Percentiles rank a stretch among this genome's conserved stretches.
Evolutionary conservation across 2,888 invertebrate species (phyloP).

Genomic region (Epistrophella euchroma): DNA sequence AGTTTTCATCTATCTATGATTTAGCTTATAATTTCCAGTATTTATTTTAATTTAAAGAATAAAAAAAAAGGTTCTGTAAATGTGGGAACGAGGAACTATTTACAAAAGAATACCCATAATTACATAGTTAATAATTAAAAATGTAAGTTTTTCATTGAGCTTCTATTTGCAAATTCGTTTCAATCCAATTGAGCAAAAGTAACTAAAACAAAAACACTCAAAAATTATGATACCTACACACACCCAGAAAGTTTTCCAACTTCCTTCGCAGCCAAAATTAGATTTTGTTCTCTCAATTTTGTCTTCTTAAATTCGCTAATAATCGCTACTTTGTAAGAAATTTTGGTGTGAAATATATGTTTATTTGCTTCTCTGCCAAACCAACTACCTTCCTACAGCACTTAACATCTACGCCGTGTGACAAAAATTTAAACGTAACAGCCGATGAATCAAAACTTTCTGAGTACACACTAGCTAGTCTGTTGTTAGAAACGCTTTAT

Average conservation of each 20-base stretch:
- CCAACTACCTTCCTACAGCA: not conserved
- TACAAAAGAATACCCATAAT: not conserved
- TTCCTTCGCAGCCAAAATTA: slow-evolving; percentile 60
- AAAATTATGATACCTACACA: slow-evolving; percentile 29
- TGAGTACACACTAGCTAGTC: not conserved
- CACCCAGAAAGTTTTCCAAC: slow-evolving; percentile 47
- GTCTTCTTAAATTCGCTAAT: slow-evolving; percentile 29
- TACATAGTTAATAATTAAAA: not conserved
- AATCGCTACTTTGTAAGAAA: slow-evolving; percentile 24
- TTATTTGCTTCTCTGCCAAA: slow-evolving; percentile 49
- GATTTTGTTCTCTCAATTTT: slow-evolving; percentile 40
- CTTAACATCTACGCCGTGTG: slow-evolving; percentile 7
- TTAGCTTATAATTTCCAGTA: not conserved
- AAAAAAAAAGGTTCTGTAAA: slow-evolving; percentile 4
- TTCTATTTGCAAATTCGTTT: slow-evolving; percentile 6
- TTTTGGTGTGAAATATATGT: slow-evolving; percentile 54
- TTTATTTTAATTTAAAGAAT: not conserved
- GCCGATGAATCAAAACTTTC: slow-evolving; percentile 1
- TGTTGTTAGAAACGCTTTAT: slow-evolving; percentile 7
- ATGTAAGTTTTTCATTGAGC: slow-evolving; percentile 52
- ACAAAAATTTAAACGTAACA: slow-evolving; percentile 32
- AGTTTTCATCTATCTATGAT: not conserved
- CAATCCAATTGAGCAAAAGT: slow-evolving; percentile 6
- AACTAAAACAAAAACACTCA: slow-evolving; percentile 10
- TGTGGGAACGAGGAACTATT: slow-evolving; percentile 14